Conservation (phyloP, 2,888 invertebrate genomes). For the Cantharis flavilabris region DNA sequence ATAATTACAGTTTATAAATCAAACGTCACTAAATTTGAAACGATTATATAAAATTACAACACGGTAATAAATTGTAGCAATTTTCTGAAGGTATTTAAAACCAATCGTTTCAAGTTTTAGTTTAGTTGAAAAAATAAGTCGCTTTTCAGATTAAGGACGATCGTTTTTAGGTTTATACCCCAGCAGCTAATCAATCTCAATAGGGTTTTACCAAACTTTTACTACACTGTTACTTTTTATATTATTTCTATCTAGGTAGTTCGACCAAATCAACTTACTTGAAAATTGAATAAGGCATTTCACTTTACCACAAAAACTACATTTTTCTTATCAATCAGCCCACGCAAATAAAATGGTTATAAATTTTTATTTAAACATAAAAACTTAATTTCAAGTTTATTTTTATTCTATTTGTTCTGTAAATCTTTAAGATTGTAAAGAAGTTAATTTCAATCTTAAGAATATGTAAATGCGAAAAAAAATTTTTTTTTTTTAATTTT, state of each 20-base stretch:
- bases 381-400: neutral
- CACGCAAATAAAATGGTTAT: neutral
- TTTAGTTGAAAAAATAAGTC: neutral
- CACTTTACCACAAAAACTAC: neutral
- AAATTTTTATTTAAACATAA: neutral
- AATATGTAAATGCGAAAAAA: neutral
- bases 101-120: neutral
- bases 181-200: neutral
- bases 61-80: neutral
- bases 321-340: neutral
- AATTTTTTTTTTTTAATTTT: slow-evolving; percentile 40
- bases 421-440: neutral
- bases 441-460: neutral
- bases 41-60: neutral
- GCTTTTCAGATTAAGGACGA: neutral
- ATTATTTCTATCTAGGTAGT: neutral
- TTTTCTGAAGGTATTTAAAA: neutral
- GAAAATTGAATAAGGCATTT: neutral
- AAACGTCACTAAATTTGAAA: neutral
- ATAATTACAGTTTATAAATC: neutral
- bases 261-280: neutral
- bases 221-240: neutral
- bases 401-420: neutral
- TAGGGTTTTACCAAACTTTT: neutral
- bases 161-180: neutral